A percentile compares a stretch with the other conserved stretches of the same genome.
Evolutionary conservation across 2,113 vertebrate genomes (phyloP).

Genomic region (Phrynosoma platyrhinos): DNA sequence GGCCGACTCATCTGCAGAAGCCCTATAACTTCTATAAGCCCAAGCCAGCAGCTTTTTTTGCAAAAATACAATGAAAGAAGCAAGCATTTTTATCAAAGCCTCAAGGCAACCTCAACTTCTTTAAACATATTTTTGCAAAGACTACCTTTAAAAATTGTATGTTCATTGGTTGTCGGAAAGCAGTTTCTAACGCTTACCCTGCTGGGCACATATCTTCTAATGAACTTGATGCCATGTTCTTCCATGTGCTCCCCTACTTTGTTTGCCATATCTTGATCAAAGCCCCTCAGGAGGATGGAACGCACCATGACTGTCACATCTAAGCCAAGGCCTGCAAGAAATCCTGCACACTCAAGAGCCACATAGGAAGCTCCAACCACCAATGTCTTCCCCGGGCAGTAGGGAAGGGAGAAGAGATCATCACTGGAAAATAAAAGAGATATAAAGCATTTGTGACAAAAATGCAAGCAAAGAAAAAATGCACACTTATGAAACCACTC

Average conservation of each 20-base stretch:
- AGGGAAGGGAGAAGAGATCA: conserved; percentile 85
- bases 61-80: not conserved
- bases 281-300: conserved; percentile 83
- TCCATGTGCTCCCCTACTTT: conserved; percentile 85
- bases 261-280: conserved; percentile 85
- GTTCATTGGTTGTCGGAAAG: not conserved
- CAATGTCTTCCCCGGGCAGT: conserved; percentile 83
- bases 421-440: conserved; percentile 73
- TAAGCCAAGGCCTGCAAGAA: conserved; percentile 83
- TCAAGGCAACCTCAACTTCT: too few relatives aligned
- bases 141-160: not conserved
- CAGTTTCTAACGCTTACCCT: conserved; percentile 75
- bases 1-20: too few relatives aligned
- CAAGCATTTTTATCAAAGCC: not conserved
- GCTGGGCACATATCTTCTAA: conserved; percentile 77
- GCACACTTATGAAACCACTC: too few relatives aligned
- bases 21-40: too few relatives aligned
- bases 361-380: conserved; percentile 87
- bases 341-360: conserved; percentile 85
- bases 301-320: conserved; percentile 86
- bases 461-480: not conserved
- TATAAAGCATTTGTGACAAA: conserved; percentile 10
- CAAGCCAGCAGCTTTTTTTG: not conserved
- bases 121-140: not conserved
- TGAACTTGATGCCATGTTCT: conserved; percentile 81